phyloP scores from a whole-genome alignment of 1,140 invertebrate species.

The Zaprionus taronus region DNA sequence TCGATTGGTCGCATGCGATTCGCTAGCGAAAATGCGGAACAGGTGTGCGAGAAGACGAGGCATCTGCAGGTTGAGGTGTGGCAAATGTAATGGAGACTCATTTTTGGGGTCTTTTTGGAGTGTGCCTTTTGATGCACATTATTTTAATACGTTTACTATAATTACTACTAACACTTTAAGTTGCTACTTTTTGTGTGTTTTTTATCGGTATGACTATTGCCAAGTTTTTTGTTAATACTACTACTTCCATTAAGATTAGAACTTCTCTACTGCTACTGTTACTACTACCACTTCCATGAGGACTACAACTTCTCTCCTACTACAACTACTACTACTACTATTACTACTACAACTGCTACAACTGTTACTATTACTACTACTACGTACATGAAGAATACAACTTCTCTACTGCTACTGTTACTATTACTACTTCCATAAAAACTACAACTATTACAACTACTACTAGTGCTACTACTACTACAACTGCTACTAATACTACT shows the following conservation, averaged over 20 bases:
- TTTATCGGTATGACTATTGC: background rate
- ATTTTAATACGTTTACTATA: background rate
- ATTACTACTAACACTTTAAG: background rate
- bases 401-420: background rate
- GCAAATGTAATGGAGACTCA: background rate
- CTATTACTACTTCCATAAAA: too few relatives aligned
- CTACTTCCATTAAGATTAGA: background rate
- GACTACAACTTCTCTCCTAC: background rate
- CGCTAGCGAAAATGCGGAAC: constrained; percentile 18
- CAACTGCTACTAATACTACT: background rate
- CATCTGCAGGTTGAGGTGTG: background rate
- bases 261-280: background rate
- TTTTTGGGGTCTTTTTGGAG: background rate
- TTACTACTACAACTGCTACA: too few relatives aligned
- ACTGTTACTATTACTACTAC: background rate
- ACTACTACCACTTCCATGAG: too few relatives aligned
- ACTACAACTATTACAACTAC: background rate
- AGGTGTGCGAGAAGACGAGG: background rate
- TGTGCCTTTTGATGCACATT: background rate
- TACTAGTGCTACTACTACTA: too few relatives aligned
- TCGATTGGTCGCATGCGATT: constrained; percentile 45
- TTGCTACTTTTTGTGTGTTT: background rate
- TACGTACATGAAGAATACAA: too few relatives aligned
- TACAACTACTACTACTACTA: background rate
- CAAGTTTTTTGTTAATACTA: too few relatives aligned